These are phyloP conservation scores for Syrrhaptes paradoxus DNA, from an alignment of 2,113 vertebrate species.

Conservation along the genomic window DNA sequence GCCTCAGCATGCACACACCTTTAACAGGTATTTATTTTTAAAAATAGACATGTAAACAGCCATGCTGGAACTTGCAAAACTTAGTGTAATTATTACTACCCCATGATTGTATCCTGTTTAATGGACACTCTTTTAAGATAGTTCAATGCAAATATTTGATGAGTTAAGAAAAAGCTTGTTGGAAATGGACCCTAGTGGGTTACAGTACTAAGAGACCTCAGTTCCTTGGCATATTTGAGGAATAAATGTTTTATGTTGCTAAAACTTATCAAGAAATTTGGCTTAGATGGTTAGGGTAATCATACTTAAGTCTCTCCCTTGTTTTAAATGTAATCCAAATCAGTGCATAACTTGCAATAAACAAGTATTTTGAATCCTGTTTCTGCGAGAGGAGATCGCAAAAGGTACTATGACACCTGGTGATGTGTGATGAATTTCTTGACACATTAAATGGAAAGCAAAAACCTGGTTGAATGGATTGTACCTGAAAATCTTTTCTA, in stretches of 20 bases:
- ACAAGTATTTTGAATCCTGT: background rate
- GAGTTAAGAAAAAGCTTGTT: background rate
- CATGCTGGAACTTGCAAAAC: background rate
- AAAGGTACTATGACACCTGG: background rate
- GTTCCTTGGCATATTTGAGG: background rate
- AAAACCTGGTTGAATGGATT: background rate
- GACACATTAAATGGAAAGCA: background rate
- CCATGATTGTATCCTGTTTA: background rate
- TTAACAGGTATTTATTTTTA: constrained; percentile 35
- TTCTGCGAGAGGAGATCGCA: background rate
- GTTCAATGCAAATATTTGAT: background rate
- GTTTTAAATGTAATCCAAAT: background rate
- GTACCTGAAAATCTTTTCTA: background rate
- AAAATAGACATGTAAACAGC: constrained; percentile 29
- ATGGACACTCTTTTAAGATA: background rate
- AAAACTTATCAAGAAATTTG: background rate
- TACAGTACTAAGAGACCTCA: background rate
- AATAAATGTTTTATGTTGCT: background rate
- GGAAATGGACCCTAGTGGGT: background rate
- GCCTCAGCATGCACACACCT: constrained; percentile 4
- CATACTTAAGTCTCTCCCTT: background rate
- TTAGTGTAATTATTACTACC: background rate
- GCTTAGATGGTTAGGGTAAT: background rate
- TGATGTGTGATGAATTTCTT: background rate
- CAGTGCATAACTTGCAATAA: background rate